Conservation (phyloP, 2,113 vertebrate genomes). For the Gopherus flavomarginatus region DNA sequence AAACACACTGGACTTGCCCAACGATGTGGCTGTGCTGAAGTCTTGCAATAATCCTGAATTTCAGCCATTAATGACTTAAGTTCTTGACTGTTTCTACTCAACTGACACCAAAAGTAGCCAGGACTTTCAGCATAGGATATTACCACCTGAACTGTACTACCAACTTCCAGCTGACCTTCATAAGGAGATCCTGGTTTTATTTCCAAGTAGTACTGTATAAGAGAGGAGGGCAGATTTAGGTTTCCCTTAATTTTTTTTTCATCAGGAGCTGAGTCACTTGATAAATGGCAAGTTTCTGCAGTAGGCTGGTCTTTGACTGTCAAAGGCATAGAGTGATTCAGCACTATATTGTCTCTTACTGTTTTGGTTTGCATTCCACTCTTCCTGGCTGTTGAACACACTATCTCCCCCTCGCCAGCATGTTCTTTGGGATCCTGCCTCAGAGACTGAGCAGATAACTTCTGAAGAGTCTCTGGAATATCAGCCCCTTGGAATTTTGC, state of each 20-base stretch:
- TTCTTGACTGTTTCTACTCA: conserved; percentile 70
- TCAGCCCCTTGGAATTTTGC: conserved; percentile 75
- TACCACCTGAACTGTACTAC: conserved; percentile 86
- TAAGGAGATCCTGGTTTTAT: conserved; percentile 13
- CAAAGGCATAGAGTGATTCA: neutral
- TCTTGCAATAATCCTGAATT: conserved; percentile 86
- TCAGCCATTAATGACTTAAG: conserved; percentile 85
- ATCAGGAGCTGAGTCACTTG: neutral
- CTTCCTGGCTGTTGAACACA: neutral
- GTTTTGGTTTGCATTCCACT: neutral
- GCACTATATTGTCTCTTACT: neutral
- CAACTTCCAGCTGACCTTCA: conserved; percentile 80
- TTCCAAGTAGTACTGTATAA: conserved; percentile 39
- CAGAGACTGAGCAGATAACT: neutral
- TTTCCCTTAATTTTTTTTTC: neutral
- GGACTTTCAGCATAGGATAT: conserved; percentile 87
- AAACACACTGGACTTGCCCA: conserved; percentile 81
- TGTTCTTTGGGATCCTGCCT: neutral
- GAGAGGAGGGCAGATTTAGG: neutral
- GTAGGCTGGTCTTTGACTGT: neutral
- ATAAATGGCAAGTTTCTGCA: neutral
- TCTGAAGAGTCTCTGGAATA: neutral
- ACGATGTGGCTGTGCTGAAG: conserved; percentile 66
- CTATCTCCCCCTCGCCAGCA: neutral
- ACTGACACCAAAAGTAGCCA: conserved; percentile 94